Evolutionary conservation across 2,113 vertebrate genomes (phyloP).

Genomic region (Numenius arquata): DNA sequence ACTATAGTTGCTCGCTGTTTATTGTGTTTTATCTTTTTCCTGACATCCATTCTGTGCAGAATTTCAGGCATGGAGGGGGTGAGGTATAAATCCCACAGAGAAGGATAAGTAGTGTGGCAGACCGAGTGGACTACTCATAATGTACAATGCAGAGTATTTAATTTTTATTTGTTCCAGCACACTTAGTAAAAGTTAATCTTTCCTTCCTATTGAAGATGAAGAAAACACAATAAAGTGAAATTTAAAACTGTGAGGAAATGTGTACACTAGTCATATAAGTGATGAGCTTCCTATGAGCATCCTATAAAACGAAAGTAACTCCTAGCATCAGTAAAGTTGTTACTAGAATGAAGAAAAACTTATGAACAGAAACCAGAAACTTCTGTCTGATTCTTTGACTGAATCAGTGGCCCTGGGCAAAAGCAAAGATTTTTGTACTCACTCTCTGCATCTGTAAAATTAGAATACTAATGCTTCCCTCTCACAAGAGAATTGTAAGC

Average conservation of each 20-base stretch:
- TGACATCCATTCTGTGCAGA: neutral
- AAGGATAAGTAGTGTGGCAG: neutral
- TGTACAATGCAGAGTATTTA: accelerated
- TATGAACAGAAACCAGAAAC: neutral
- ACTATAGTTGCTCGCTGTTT: accelerated
- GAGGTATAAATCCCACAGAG: neutral
- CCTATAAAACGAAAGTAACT: neutral
- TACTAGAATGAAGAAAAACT: neutral
- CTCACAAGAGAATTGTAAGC: neutral
- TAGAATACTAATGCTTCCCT: neutral
- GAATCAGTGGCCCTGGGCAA: neutral
- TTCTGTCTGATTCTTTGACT: neutral
- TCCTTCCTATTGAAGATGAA: neutral
- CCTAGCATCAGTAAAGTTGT: neutral
- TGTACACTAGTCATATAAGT: neutral
- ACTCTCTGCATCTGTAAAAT: neutral
- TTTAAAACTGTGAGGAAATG: neutral
- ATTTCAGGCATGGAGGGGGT: neutral
- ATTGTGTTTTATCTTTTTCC: neutral
- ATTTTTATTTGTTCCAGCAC: neutral
- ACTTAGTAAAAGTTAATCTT: neutral
- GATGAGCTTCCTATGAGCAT: neutral
- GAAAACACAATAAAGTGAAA: neutral
- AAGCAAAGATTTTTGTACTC: neutral
- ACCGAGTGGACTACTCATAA: neutral